These are phyloP conservation scores for Rhyacophila evoluta DNA, from an alignment of 2,888 invertebrate species.

Conservation along the genomic window DNA sequence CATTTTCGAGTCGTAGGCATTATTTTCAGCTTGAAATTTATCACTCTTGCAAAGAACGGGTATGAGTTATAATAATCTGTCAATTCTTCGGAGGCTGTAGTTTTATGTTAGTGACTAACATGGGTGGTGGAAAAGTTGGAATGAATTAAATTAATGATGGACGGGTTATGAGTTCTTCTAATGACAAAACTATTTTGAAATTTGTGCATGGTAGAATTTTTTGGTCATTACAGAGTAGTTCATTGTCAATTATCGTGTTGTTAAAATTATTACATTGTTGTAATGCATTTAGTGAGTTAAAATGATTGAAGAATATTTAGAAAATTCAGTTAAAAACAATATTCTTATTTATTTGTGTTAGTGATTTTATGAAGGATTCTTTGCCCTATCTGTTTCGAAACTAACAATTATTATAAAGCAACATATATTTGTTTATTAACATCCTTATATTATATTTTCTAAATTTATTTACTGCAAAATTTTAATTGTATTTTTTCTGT, in stretches of 20 bases:
- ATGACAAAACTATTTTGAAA: neutral
- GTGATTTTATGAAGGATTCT: no score
- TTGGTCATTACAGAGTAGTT: neutral
- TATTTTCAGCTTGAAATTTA: no score
- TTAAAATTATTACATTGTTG: neutral
- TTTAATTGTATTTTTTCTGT: slow-evolving; percentile 37
- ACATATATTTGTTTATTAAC: no score
- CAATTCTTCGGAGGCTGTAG: no score
- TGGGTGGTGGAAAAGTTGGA: neutral
- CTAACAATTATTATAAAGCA: no score
- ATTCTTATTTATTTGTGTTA: no score
- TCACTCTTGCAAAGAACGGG: no score
- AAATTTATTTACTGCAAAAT: neutral
- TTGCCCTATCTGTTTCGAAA: no score
- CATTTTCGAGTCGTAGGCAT: no score
- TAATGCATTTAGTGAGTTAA: neutral
- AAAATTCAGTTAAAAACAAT: neutral
- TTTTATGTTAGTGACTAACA: no score
- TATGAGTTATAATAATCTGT: no score
- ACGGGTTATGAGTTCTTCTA: no score
- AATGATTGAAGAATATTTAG: neutral
- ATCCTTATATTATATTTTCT: neutral
- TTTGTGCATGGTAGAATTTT: neutral
- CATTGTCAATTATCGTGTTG: neutral
- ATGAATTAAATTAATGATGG: neutral